Evolutionary conservation across 2,888 invertebrate genomes (phyloP).

Genomic region (Allygus modestus): DNA sequence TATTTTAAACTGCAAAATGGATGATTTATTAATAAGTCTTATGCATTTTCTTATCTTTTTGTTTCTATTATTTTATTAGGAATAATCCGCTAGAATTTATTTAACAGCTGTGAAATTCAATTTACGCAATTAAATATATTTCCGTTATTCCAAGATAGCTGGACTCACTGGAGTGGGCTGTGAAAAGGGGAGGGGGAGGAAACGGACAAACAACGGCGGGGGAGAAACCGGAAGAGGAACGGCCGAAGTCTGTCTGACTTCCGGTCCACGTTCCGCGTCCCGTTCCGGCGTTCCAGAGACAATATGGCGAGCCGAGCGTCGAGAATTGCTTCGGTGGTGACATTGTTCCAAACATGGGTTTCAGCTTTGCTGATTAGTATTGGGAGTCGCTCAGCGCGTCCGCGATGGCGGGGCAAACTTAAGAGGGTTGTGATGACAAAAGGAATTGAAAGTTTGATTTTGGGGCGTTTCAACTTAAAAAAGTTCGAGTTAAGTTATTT

Average conservation of each 20-base stretch:
- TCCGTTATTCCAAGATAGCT: conserved; percentile 13
- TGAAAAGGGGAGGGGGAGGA: conserved; percentile 30
- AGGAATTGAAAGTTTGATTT: conserved; percentile 5
- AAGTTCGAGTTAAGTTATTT: too few relatives aligned
- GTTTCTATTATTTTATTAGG: too few relatives aligned
- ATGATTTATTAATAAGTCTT: too few relatives aligned
- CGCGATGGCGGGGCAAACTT: not conserved
- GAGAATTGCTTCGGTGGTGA: conserved; percentile 11
- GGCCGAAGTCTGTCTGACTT: conserved; percentile 62
- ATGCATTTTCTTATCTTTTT: too few relatives aligned
- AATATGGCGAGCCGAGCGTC: conserved; percentile 45
- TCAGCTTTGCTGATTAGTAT: conserved; percentile 34
- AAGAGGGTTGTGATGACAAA: not conserved
- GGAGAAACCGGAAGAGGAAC: conserved; percentile 61
- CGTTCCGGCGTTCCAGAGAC: conserved; percentile 56
- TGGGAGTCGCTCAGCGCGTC: not conserved
- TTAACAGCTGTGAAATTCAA: not conserved
- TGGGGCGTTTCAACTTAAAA: too few relatives aligned
- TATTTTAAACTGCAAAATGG: too few relatives aligned
- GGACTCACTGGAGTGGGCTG: conserved; percentile 14
- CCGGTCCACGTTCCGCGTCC: conserved; percentile 59
- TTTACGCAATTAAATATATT: not conserved
- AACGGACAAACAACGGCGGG: conserved; percentile 52
- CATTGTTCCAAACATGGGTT: conserved; percentile 8
- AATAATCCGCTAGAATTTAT: too few relatives aligned